Percentiles rank a stretch among this genome's conserved stretches.
phyloP scores from a whole-genome alignment of 2,113 vertebrate species.

The Corydoras maculifer region DNA sequence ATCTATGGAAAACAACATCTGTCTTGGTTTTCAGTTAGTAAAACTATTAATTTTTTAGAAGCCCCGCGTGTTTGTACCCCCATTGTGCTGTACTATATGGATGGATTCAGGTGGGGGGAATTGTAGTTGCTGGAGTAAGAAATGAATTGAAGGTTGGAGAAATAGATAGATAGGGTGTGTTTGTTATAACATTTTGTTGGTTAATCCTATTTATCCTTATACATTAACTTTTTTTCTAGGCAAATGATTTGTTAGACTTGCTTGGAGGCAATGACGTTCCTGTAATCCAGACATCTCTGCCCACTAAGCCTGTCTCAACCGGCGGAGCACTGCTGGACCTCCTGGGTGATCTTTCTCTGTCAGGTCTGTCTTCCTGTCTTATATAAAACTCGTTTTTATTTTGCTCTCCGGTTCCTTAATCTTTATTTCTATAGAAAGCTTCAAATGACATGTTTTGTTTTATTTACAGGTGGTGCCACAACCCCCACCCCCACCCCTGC shows the following conservation, averaged over 20 bases:
- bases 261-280: slow-evolving; percentile 85
- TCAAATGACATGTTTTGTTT: slow-evolving; percentile 33
- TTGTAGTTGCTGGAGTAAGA: too few species aligned
- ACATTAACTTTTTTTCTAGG: slow-evolving; percentile 58
- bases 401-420: background rate
- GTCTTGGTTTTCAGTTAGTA: too few species aligned
- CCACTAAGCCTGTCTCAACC: slow-evolving; percentile 80
- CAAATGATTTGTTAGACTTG: slow-evolving; percentile 92
- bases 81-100: too few species aligned
- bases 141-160: too few species aligned
- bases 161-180: too few species aligned
- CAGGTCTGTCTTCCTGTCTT: slow-evolving; percentile 64
- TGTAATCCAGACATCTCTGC: slow-evolving; percentile 81
- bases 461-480: slow-evolving; percentile 56
- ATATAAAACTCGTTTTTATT: background rate
- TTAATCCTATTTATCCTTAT: background rate
- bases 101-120: too few species aligned
- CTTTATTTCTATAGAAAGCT: background rate
- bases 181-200: background rate
- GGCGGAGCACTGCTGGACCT: slow-evolving; percentile 95
- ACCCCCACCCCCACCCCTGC: slow-evolving; percentile 65
- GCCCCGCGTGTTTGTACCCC: too few species aligned
- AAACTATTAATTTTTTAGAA: too few species aligned
- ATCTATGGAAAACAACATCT: too few species aligned
- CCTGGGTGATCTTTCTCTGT: slow-evolving; percentile 85